Conservation (phyloP, 2,113 vertebrate species). For the Lampris incognitus region DNA sequence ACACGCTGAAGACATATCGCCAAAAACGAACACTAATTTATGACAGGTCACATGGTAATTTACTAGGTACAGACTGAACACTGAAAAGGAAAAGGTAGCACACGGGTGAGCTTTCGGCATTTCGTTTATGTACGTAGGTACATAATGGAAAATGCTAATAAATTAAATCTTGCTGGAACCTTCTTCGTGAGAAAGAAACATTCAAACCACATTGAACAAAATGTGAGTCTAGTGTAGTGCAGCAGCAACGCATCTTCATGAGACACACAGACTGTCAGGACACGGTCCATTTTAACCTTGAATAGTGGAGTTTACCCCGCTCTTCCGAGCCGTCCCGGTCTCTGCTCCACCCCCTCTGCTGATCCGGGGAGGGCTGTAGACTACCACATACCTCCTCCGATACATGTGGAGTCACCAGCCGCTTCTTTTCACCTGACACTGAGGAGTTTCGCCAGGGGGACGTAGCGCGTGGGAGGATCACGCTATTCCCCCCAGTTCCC, state of each 20-base stretch:
- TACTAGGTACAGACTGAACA: slow-evolving; percentile 47
- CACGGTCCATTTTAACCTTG: neutral
- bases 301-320: too few relatives aligned
- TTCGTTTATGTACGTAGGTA: too few relatives aligned
- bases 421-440: too few relatives aligned
- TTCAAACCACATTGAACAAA: neutral
- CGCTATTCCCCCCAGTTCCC: too few relatives aligned
- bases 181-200: neutral
- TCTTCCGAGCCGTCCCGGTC: too few relatives aligned
- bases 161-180: neutral
- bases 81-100: neutral
- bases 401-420: too few relatives aligned
- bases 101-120: neutral
- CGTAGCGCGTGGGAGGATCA: too few relatives aligned
- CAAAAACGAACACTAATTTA: slow-evolving; percentile 21
- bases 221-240: slow-evolving; percentile 49
- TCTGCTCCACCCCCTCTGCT: too few relatives aligned
- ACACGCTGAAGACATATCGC: slow-evolving; percentile 13
- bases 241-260: slow-evolving; percentile 33
- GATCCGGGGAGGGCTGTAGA: too few relatives aligned
- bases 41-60: neutral
- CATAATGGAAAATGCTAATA: too few relatives aligned
- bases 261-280: slow-evolving; percentile 8
- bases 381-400: too few relatives aligned
- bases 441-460: too few relatives aligned